Conservation (phyloP, 2,888 invertebrate genomes). For the Drosophila stalkeri region DNA sequence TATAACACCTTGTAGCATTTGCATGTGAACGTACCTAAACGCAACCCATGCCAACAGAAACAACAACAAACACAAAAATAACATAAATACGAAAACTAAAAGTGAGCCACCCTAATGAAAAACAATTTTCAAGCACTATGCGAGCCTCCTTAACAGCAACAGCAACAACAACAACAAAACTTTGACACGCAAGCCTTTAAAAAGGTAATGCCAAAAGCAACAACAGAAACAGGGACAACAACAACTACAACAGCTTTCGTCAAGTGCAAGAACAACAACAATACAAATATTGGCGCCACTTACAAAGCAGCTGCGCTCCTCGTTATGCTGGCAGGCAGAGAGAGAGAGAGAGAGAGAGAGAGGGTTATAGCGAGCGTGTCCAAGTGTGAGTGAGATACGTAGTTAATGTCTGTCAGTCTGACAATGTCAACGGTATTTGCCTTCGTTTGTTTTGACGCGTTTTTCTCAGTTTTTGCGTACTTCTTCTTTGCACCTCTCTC, state of each 20-base stretch:
- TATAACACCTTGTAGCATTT: conserved; percentile 76
- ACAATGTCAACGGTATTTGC: conserved; percentile 65
- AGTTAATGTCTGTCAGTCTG: conserved; percentile 49
- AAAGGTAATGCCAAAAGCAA: conserved; percentile 38
- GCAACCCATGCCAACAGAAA: conserved; percentile 1
- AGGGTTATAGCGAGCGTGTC: no score
- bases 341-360: background rate
- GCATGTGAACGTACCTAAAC: conserved; percentile 53
- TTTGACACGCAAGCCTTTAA: conserved; percentile 70
- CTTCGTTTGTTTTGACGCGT: conserved; percentile 47
- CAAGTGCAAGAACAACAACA: conserved; percentile 52
- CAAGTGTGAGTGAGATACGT: background rate
- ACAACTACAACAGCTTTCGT: conserved; percentile 40
- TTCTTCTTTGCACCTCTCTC: background rate
- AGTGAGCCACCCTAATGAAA: conserved; percentile 39
- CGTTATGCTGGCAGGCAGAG: conserved; percentile 1
- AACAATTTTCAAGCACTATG: conserved; percentile 36
- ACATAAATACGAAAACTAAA: background rate
- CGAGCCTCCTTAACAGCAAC: conserved; percentile 35
- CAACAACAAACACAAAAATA: background rate
- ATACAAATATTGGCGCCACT: conserved; percentile 56
- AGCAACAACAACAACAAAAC: conserved; percentile 23
- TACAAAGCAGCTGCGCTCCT: conserved; percentile 61
- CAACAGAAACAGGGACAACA: conserved; percentile 27
- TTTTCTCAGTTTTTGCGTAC: conserved; percentile 42